phyloP scores from a whole-genome alignment of 2,888 invertebrate species.

The Spisula solida region DNA sequence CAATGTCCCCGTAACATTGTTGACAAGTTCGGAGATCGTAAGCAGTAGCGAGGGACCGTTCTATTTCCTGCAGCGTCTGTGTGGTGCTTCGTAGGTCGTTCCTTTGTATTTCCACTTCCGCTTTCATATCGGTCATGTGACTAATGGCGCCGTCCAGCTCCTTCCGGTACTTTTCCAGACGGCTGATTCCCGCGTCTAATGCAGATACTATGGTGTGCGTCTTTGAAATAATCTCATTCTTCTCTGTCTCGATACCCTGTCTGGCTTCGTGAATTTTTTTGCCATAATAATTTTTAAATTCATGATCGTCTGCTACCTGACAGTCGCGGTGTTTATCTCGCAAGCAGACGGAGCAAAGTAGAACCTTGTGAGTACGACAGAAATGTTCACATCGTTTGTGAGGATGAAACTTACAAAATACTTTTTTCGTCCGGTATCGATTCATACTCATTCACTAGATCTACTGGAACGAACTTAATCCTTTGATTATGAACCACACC shows the following conservation, averaged over 20 bases:
- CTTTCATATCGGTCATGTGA: slow-evolving; percentile 45
- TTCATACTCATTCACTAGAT: neutral
- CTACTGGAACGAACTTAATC: neutral
- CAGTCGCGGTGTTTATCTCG: slow-evolving; percentile 50
- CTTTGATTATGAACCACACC: neutral
- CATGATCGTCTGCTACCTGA: slow-evolving; percentile 47
- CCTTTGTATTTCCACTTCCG: slow-evolving; percentile 42
- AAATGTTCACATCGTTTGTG: slow-evolving; percentile 44
- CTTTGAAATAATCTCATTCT: slow-evolving; percentile 42
- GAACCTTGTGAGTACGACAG: slow-evolving; percentile 36
- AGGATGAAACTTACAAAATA: slow-evolving; percentile 45
- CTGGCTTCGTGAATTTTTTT: slow-evolving; percentile 44
- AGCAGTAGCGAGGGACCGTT: slow-evolving; percentile 43
- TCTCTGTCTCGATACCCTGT: slow-evolving; percentile 29
- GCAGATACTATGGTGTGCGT: slow-evolving; percentile 37
- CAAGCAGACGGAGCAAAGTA: slow-evolving; percentile 41
- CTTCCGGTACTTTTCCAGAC: slow-evolving; percentile 45
- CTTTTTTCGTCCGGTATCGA: slow-evolving; percentile 46
- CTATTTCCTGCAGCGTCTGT: slow-evolving; percentile 41
- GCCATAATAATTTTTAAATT: slow-evolving; percentile 47
- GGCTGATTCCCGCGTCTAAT: slow-evolving; percentile 38
- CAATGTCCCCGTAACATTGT: slow-evolving; percentile 46
- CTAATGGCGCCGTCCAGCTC: slow-evolving; percentile 41
- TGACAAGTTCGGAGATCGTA: slow-evolving; percentile 50
- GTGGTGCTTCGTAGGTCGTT: slow-evolving; percentile 39